Conservation (phyloP, 2,113 vertebrate genomes). For the Grantiella picta region DNA sequence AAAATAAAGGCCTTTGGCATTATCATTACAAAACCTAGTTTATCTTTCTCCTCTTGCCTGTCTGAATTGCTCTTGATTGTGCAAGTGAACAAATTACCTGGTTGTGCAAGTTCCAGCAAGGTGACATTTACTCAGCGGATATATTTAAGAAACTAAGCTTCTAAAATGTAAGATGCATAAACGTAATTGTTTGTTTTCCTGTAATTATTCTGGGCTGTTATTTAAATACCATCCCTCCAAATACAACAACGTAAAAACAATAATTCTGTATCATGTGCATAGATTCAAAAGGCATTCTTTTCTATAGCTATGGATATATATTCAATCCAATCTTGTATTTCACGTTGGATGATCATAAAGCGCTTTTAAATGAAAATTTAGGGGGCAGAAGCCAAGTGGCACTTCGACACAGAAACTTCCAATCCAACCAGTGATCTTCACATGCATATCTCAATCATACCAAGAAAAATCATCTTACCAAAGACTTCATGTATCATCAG, state of each 20-base stretch:
- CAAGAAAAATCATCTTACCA: not conserved
- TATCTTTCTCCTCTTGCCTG: conserved; percentile 8
- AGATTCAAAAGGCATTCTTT: not conserved
- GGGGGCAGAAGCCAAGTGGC: not conserved
- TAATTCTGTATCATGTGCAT: not conserved
- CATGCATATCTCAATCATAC: not conserved
- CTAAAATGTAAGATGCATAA: not conserved
- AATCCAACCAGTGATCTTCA: not conserved
- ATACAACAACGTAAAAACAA: not conserved
- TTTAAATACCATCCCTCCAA: not conserved
- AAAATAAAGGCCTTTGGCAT: conserved; percentile 22
- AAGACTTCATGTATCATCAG: not conserved
- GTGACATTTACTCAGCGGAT: conserved; percentile 1
- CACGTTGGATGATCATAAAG: not conserved
- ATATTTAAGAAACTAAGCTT: not conserved
- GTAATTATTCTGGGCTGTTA: not conserved
- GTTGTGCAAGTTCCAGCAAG: not conserved
- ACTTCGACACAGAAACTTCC: not conserved
- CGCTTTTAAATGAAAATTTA: not conserved
- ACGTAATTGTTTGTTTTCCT: not conserved
- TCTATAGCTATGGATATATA: not conserved
- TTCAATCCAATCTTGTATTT: not conserved
- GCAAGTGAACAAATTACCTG: not conserved
- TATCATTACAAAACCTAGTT: conserved; percentile 30
- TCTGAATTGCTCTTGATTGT: conserved; percentile 3